Evolutionary conservation across 2,113 vertebrate genomes (phyloP).

Genomic region (Amazona guildingii): DNA sequence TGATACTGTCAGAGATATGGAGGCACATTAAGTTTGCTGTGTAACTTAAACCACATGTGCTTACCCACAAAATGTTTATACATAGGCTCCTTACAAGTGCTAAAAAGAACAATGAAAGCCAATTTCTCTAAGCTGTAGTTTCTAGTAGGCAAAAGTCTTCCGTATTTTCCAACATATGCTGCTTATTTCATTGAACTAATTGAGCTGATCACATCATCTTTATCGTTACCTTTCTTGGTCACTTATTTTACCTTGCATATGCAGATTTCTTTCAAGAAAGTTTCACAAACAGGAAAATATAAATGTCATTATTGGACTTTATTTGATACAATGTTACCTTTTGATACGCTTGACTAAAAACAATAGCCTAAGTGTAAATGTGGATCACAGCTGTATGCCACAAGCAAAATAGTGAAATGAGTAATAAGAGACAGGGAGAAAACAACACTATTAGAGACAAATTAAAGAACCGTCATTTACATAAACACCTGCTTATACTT

Average conservation of each 20-base stretch:
- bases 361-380: not conserved
- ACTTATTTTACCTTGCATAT: not conserved
- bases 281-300: not conserved
- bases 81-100: not conserved
- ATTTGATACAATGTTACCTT: not conserved
- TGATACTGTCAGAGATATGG: not conserved
- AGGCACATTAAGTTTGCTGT: not conserved
- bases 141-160: not conserved
- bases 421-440: not conserved
- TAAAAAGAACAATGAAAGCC: not conserved
- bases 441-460: not conserved
- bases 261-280: not conserved
- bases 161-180: not conserved
- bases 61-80: not conserved
- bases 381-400: conserved; percentile 25
- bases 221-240: not conserved
- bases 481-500: conserved; percentile 38
- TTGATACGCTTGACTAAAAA: conserved; percentile 7
- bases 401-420: conserved; percentile 10
- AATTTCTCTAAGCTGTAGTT: not conserved
- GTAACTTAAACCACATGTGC: not conserved
- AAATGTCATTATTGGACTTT: not conserved
- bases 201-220: not conserved
- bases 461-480: conserved; percentile 45
- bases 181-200: not conserved